Base-by-base conservation (phyloP, 2,797 vertebrate genomes). In the Micrastur ruficollis region DNA sequence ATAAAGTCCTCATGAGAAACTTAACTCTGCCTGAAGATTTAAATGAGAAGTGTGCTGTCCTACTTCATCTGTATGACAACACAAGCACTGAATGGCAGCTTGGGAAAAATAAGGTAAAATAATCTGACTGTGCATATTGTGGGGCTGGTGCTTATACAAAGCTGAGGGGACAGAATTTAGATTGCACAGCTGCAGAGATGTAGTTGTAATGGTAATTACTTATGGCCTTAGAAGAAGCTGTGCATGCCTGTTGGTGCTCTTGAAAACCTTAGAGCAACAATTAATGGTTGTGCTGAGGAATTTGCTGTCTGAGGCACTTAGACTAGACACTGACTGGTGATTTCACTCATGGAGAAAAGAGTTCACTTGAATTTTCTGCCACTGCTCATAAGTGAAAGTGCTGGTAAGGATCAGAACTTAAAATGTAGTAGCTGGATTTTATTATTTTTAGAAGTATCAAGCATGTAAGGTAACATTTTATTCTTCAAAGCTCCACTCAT, bases 21-120 rank as follows among this genome's bases (percentile, higher is more conserved):
- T 82, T 96, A 85, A 81, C 93, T n/a, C 81, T 96, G 66, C 98
- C 98, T 0, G 99, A 99, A 42, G 99, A 99, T 72, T 47, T 98
- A 83, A 98, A 97, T 81, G 99, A 98, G 52, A 98, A 98, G 80
- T 99, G 99, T 90, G 62, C 97, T 0, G 92, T 98, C 56, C 97
- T 99, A 58, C 98, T 99, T 95, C 98, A 97, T 72, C 93, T 98
- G 42, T 99, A 99, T 5, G 99, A 99, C 95, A 97, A 97, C 97
- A 99, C 98, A 91, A 95, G 95, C 50, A 96, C 97, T 11, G 98
- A 99, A 79, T 99, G 99, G 99, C 99, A 99, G 97, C 98, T 99
- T 93, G 99, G 99, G 12, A 99, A 99, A 97, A 99, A 98, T 58
- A 99, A 99, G 99, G 99, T 99, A 97, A 97, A 95, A 46, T 63